A percentile compares a stretch with the other conserved stretches of the same genome.
Conservation (phyloP, 23 tunicate genomes). For the Clavelina lepadiformis region DNA sequence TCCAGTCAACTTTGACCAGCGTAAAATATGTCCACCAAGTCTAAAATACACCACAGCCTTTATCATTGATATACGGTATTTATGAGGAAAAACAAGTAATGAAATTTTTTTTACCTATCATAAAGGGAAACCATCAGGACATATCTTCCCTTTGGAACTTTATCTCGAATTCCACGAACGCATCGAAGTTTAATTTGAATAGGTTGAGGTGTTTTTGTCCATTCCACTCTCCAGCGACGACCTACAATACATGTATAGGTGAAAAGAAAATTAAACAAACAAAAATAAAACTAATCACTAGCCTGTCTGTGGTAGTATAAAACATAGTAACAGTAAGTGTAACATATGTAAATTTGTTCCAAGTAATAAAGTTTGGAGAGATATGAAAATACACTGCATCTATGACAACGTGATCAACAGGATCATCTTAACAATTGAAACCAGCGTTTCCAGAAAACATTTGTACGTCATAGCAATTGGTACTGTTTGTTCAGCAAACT, state of each 20-base stretch:
- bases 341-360: too few species aligned
- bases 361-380: too few species aligned
- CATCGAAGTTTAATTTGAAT: constrained; percentile 80
- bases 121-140: constrained; percentile 91
- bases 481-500: too few species aligned
- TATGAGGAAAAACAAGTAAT: background rate
- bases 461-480: too few species aligned
- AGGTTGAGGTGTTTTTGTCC: constrained; percentile 98
- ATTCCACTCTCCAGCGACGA: constrained; percentile 78
- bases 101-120: constrained; percentile 48
- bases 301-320: too few species aligned
- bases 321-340: too few species aligned
- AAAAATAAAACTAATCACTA: too few species aligned
- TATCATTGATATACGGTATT: background rate
- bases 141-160: constrained; percentile 83
- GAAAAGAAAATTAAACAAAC: constrained; percentile 5
- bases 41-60: constrained; percentile 13
- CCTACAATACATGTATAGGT: too few species aligned
- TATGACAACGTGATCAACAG: too few species aligned
- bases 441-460: too few species aligned
- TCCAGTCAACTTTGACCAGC: constrained; percentile 77
- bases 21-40: constrained; percentile 83
- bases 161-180: constrained; percentile 82
- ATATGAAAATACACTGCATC: too few species aligned
- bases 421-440: too few species aligned